These are phyloP conservation scores for Ormyrus rosae DNA, from an alignment of 2,888 invertebrate species.

Conservation along the genomic window DNA sequence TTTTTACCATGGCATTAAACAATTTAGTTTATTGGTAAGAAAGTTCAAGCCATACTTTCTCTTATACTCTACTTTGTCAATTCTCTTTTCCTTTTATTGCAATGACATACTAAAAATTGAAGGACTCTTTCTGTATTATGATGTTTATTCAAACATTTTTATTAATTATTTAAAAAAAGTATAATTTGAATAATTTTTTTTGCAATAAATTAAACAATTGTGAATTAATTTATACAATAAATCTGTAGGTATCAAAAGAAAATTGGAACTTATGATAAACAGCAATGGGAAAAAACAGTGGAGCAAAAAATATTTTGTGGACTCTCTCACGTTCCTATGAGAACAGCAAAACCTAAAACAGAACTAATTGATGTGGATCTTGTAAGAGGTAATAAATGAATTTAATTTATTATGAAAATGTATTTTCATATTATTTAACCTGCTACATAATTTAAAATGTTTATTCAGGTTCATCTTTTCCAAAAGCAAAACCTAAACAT, in stretches of 20 bases:
- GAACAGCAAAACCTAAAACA: slow-evolving; percentile 88
- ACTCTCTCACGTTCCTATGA: slow-evolving; percentile 87
- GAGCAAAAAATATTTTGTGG: slow-evolving; percentile 93
- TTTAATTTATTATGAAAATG: background rate
- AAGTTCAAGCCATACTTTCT: background rate
- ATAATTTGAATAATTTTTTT: background rate
- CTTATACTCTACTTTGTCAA: background rate
- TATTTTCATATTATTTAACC: background rate
- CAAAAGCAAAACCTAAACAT: slow-evolving; percentile 96
- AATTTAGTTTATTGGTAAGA: slow-evolving; percentile 62
- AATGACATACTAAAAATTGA: background rate
- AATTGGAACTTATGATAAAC: slow-evolving; percentile 97
- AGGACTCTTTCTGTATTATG: background rate
- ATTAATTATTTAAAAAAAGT: background rate
- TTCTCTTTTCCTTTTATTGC: background rate
- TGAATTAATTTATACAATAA: slow-evolving; percentile 6
- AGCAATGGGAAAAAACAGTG: slow-evolving; percentile 97
- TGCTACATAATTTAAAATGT: slow-evolving; percentile 9
- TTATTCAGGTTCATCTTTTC: slow-evolving; percentile 91
- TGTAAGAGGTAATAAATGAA: slow-evolving; percentile 85
- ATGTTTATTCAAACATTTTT: background rate
- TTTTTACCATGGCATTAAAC: slow-evolving; percentile 60
- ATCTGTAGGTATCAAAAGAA: slow-evolving; percentile 91
- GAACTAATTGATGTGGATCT: slow-evolving; percentile 97
- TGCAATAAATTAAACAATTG: background rate